These are phyloP conservation scores for Phaethon lepturus DNA, from an alignment of 2,113 vertebrate species.

Conservation along the genomic window DNA sequence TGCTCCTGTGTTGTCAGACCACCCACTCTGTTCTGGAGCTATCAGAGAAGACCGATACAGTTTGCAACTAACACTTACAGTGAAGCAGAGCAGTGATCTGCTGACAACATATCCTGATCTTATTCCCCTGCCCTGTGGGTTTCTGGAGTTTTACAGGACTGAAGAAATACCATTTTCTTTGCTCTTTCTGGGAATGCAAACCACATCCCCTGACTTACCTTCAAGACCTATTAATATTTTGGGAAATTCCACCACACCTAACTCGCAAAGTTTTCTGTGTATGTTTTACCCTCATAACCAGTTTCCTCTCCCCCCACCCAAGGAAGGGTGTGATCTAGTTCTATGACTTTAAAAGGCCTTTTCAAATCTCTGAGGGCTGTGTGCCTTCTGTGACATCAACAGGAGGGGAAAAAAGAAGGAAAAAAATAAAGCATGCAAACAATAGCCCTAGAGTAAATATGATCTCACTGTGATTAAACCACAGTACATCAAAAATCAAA, in stretches of 20 bases:
- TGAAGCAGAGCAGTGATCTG: neutral
- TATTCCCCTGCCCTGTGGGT: neutral
- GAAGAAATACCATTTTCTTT: neutral
- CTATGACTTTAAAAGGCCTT: slow-evolving; percentile 58
- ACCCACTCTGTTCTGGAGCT: neutral
- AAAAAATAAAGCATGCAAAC: slow-evolving; percentile 52
- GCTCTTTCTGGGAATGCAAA: neutral
- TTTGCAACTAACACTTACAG: neutral
- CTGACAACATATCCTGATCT: neutral
- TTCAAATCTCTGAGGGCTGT: slow-evolving; percentile 25
- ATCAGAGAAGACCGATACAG: fast-evolving
- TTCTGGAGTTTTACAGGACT: neutral
- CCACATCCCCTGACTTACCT: slow-evolving; percentile 7
- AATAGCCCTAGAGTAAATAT: slow-evolving; percentile 72
- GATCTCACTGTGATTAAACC: slow-evolving; percentile 79
- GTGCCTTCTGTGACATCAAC: slow-evolving; percentile 37
- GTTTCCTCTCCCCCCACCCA: slow-evolving; percentile 47
- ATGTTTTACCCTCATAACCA: neutral
- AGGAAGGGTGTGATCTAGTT: slow-evolving; percentile 60
- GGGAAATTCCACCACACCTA: slow-evolving; percentile 58
- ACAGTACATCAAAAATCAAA: slow-evolving; percentile 74
- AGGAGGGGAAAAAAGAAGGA: neutral
- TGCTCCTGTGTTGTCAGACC: neutral
- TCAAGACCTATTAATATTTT: slow-evolving; percentile 15
- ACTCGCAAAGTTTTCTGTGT: neutral